Base-by-base conservation (phyloP, 1,140 invertebrate species). In the Drosophila bocqueti region DNA sequence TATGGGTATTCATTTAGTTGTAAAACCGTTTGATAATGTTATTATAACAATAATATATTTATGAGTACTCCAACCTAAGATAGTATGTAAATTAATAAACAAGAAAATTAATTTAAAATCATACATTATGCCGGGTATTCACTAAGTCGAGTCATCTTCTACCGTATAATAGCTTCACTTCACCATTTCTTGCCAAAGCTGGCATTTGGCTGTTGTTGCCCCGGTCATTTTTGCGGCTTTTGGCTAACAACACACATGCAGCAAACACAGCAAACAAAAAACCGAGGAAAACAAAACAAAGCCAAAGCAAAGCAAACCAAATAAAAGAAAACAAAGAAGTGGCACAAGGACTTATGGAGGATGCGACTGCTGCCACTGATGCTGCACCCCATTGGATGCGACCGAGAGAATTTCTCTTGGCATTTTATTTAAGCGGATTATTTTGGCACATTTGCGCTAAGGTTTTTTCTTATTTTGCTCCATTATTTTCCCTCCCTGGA, bases 351-450 rank as follows among this genome's bases (percentile, higher is more conserved):
- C 84, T 89, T 49, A 45, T 63, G 82, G 72, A 83, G 84, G 81
- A 85, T 85, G 82, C 78, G 76, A 59, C 71, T 76, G 34, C 58
- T 64, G 69, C 15, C 24, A 9, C 47, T 49, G 47, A 26, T 29
- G 69, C 80, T 79, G 42, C 52, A 55, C 34, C 69, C 81, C 80
- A 81, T 81, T 84, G 69, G 80, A 47, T 74, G 65, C 54, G 54
- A 60, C 52, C 72, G 43, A 90, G 54, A 66, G 69, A 81, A 90
- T 81, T 84, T 89, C 81, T 76, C 67, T 69, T 81, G 61, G 64
- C 62, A 85, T 90, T 89, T 89, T 90, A 79, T 90, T 85, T 89
- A 89, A 89, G 85, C 85, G 81, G 85, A 89, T 89, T 89, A 89
- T 89, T 86, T 89, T 89, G 81, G 84, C 85, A 90, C 85, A 81